These are phyloP conservation scores for Phalacrocorax brasilianus DNA, from an alignment of 2,113 vertebrate genomes.

Conservation along the genomic window DNA sequence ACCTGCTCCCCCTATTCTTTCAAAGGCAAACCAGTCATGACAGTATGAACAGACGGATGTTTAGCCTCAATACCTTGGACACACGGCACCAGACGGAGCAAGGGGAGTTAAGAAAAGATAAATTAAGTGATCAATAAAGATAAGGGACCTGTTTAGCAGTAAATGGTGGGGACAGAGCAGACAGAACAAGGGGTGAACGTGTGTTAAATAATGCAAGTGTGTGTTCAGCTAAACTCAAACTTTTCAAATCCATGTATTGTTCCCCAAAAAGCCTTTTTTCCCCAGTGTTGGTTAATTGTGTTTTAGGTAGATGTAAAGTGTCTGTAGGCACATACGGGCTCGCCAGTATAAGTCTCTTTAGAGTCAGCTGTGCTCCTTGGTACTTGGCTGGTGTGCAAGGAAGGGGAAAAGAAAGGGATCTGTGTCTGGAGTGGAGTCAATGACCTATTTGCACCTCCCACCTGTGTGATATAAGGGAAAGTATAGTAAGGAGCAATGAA, in stretches of 20 bases:
- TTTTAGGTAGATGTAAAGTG: neutral
- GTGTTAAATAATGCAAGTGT: constrained; percentile 70
- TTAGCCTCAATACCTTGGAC: constrained; percentile 75
- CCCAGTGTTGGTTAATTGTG: neutral
- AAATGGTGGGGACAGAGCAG: constrained; percentile 76
- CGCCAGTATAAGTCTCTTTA: neutral
- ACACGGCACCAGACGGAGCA: constrained; percentile 85
- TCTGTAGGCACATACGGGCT: neutral
- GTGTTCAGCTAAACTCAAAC: constrained; percentile 55
- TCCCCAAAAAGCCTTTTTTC: neutral
- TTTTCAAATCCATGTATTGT: constrained; percentile 43
- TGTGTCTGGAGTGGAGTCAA: neutral
- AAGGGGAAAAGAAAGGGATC: neutral
- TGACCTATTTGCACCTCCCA: neutral
- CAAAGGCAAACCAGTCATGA: constrained; percentile 82
- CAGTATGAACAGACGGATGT: constrained; percentile 87
- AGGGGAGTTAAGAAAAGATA: constrained; percentile 81
- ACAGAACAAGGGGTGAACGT: constrained; percentile 63
- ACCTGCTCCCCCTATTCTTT: constrained; percentile 97
- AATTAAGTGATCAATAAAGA: constrained; percentile 93
- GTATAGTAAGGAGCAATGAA: neutral
- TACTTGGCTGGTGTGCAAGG: neutral
- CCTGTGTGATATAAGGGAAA: neutral
- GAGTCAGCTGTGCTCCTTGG: neutral
- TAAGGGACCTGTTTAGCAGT: constrained; percentile 76